These are phyloP conservation scores for Desmodus rotundus DNA, from an alignment of 2,113 vertebrate genomes.

Conservation along the genomic window DNA sequence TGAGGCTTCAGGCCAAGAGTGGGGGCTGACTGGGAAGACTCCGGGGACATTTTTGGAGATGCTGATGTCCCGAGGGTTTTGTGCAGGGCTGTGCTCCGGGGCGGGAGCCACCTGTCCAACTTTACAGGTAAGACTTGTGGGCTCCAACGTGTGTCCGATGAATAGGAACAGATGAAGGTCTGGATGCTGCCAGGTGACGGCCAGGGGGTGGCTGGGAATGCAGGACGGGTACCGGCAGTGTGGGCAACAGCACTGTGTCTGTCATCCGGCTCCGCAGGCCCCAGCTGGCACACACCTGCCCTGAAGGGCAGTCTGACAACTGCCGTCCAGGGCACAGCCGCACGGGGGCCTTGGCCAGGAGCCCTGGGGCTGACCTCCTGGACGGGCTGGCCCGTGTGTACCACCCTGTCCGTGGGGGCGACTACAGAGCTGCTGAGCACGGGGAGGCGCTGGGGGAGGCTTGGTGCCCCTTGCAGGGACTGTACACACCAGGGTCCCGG, in stretches of 20 bases:
- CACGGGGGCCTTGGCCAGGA: neutral
- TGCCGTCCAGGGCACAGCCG: accelerated
- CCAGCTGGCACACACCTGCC: accelerated
- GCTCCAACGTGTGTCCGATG: too few relatives aligned
- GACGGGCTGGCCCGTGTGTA: accelerated
- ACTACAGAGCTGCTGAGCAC: too few relatives aligned
- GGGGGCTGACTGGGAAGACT: neutral
- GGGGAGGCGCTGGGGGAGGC: neutral
- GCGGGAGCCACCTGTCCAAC: too few relatives aligned
- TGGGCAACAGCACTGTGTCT: neutral
- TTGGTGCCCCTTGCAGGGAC: neutral
- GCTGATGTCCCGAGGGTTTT: too few relatives aligned
- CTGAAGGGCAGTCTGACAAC: accelerated
- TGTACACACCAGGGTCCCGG: too few relatives aligned
- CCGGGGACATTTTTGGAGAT: too few relatives aligned
- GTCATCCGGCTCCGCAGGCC: neutral
- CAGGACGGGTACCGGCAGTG: accelerated
- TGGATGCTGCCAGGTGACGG: too few relatives aligned
- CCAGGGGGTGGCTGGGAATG: too few relatives aligned
- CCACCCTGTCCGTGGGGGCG: accelerated
- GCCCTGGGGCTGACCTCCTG: accelerated
- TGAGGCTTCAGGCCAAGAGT: neutral
- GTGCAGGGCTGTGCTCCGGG: too few relatives aligned
- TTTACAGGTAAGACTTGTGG: too few relatives aligned
- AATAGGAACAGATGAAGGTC: neutral